Base-by-base conservation (phyloP, 2,113 vertebrate species). In the Paramisgurnus dabryanus region DNA sequence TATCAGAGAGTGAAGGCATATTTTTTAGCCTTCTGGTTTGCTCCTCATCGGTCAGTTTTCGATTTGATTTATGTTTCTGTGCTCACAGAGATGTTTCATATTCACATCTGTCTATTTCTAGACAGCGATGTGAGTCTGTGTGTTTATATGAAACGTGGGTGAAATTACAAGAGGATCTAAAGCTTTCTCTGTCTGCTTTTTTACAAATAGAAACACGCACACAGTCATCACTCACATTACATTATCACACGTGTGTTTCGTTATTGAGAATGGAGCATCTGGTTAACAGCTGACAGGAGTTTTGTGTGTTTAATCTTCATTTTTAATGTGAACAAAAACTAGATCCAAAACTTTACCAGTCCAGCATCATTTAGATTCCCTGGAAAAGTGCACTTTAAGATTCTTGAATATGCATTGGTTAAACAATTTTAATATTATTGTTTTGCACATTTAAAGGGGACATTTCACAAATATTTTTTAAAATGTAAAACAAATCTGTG, bases 71-170 rank as follows among this genome's bases (percentile, higher is more conserved):
- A 83, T 84, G 73, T 60, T 61, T 63, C 67, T 70, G 64, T 79
- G 61, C 66, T 71, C 40, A 66, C 67, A 70, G 63, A 77, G 75
- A 67, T 27, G 43, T 50, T 77, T 77, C 47, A 18, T 55, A 53
- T 27, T 77, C 47, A 64, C 73, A 76, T 76, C 22, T 71, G 68
- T 49, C 50, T 55, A 22, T 73, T 40, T 73, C 63, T 41, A 27
- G 55, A n/a, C 55, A 18, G 63, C 4, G 27, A 53, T 39, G 74
- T 53, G 60, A 76, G 47, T 17, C 5, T 45, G 22, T 58, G 64
- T 73, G 69, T 83, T 74, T 79, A 65, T 73, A 74, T 71, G 34
- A 78, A 79, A 77, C 77, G 80, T 79, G 82, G 67, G 76, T 79
- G 83, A 84, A 81, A 75, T 81, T 75, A 79, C 74, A 63, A 55